phyloP scores from a whole-genome alignment of 2,797 vertebrate genomes.

The Buphagus erythrorhynchus region DNA sequence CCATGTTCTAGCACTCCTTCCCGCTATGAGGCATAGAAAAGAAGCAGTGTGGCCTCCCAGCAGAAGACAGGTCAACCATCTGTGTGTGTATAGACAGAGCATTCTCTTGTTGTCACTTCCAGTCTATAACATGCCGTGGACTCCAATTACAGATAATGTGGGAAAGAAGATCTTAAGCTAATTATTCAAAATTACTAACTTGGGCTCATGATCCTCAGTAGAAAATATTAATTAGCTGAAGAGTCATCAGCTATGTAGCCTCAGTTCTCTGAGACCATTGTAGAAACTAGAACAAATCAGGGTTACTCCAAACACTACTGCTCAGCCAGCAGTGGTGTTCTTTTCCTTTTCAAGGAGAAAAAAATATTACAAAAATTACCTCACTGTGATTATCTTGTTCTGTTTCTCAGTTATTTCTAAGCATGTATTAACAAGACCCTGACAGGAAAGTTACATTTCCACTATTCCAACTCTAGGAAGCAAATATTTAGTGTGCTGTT shows the following conservation, averaged over 20 bases:
- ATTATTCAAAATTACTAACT: not conserved
- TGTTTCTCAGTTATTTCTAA: not conserved
- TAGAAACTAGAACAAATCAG: not conserved
- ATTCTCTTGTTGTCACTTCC: not conserved
- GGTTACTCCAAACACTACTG: not conserved
- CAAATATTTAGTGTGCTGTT: not conserved
- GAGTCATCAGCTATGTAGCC: not conserved
- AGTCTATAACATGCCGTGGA: not conserved
- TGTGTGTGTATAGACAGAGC: not conserved
- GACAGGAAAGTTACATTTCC: not conserved
- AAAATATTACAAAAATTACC: not conserved
- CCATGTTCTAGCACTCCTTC: not conserved
- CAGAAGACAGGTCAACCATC: not conserved
- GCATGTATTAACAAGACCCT: not conserved
- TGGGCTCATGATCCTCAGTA: rapidly evolving
- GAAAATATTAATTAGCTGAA: not conserved
- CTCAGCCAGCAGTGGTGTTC: not conserved
- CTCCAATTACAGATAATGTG: not conserved
- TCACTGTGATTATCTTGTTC: not conserved
- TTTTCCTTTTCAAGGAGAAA: not conserved
- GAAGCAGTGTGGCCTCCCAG: not conserved
- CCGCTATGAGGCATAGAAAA: not conserved
- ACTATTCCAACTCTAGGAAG: not conserved
- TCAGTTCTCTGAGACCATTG: not conserved
- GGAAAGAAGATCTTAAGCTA: not conserved